These are phyloP conservation scores for Pararge aegeria DNA, from an alignment of 1,140 invertebrate species.

Conservation along the genomic window DNA sequence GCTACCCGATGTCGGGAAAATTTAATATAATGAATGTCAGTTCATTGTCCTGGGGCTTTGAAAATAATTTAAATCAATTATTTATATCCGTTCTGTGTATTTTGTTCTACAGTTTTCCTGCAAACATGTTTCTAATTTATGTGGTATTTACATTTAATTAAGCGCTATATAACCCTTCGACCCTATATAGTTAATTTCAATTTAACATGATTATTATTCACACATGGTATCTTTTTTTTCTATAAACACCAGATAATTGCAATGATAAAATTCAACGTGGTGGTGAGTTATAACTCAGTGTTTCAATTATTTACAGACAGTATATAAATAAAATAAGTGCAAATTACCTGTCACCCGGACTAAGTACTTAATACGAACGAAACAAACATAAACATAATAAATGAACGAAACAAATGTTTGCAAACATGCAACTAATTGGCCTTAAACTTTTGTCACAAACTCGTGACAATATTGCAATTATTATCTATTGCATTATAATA, in stretches of 20 bases:
- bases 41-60: not conserved
- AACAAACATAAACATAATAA: constrained; percentile 36
- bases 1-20: not conserved
- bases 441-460: not conserved
- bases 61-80: constrained; percentile 20
- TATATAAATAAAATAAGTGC: not conserved
- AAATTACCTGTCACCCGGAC: constrained; percentile 12
- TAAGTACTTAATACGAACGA: constrained; percentile 27
- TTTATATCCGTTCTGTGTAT: not conserved
- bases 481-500: too few relatives aligned
- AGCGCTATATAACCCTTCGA: too few relatives aligned
- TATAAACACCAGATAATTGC: too few relatives aligned
- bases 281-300: not conserved
- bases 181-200: too few relatives aligned
- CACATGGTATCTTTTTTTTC: too few relatives aligned
- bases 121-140: constrained; percentile 1
- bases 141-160: not conserved
- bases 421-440: constrained; percentile 6
- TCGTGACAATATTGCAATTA: constrained; percentile 5
- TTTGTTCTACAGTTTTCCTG: not conserved
- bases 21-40: constrained; percentile 11
- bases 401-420: constrained; percentile 37
- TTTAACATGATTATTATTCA: too few relatives aligned
- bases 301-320: not conserved
- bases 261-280: too few relatives aligned